Percentiles rank a stretch among this genome's conserved stretches.
These are phyloP conservation scores for Drosophila yakuba DNA, from an alignment of 1,140 invertebrate genomes.

Conservation along the genomic window DNA sequence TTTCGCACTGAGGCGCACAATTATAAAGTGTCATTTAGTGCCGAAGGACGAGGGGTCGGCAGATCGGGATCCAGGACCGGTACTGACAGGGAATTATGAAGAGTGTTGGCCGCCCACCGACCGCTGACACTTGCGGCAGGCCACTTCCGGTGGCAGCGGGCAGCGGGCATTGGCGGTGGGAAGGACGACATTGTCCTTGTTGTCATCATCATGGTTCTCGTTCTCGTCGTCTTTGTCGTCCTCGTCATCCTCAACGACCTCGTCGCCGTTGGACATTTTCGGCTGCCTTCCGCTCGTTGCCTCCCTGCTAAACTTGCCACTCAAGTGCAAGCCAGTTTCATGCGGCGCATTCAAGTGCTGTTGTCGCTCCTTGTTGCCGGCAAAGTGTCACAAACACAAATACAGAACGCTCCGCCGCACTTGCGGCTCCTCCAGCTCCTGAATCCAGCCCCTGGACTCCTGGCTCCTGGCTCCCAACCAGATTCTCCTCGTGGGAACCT, in stretches of 20 bases:
- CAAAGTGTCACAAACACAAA: slow-evolving; percentile 77
- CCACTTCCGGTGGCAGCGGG: slow-evolving; percentile 68
- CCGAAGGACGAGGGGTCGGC: slow-evolving; percentile 5
- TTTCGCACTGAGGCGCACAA: slow-evolving; percentile 81
- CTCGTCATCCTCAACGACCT: slow-evolving; percentile 57
- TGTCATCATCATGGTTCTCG: slow-evolving; percentile 27
- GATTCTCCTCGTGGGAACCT: not conserved
- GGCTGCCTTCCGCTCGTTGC: slow-evolving; percentile 13
- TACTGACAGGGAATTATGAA: slow-evolving; percentile 80
- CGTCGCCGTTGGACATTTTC: slow-evolving; percentile 72
- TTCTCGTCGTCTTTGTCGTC: slow-evolving; percentile 31
- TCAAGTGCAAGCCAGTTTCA: slow-evolving; percentile 76
- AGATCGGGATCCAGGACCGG: slow-evolving; percentile 16
- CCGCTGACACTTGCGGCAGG: slow-evolving; percentile 76
- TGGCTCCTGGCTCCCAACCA: not conserved
- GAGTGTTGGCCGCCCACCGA: slow-evolving; percentile 67
- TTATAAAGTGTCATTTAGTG: slow-evolving; percentile 83
- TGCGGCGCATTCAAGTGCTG: slow-evolving; percentile 73
- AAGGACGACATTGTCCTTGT: slow-evolving; percentile 42
- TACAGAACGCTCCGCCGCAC: slow-evolving; percentile 57
- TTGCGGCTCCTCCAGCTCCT: slow-evolving; percentile 30
- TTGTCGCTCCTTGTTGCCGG: slow-evolving; percentile 62
- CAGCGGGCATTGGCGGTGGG: not conserved
- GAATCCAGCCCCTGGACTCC: not conserved
- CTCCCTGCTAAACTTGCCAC: slow-evolving; percentile 57